phyloP scores from a whole-genome alignment of 2,113 vertebrate species.

The Euleptes europaea region DNA sequence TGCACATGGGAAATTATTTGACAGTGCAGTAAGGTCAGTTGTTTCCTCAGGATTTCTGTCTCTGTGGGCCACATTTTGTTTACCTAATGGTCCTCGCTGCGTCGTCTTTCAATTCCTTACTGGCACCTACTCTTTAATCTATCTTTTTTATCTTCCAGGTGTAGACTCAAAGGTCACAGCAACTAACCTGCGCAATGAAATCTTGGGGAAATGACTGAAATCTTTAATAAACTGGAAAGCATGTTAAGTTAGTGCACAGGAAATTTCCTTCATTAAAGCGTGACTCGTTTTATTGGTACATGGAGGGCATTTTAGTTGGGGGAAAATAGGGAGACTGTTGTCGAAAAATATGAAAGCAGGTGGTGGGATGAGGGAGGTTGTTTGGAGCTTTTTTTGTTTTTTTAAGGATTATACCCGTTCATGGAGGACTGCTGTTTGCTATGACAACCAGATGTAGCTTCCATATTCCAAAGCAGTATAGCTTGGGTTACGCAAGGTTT shows the following conservation, averaged over 20 bases:
- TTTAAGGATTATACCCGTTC: not conserved
- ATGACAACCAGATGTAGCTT: not conserved
- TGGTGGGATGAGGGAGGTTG: not conserved
- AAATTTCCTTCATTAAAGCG: conserved; percentile 69
- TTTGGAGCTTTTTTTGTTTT: not conserved
- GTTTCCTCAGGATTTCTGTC: conserved; percentile 7
- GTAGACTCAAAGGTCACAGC: conserved; percentile 28
- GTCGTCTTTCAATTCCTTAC: not conserved
- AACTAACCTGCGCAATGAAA: conserved; percentile 27
- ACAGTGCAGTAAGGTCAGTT: conserved; percentile 21
- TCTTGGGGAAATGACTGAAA: conserved; percentile 53
- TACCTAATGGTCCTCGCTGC: conserved; percentile 4
- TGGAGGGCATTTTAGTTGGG: conserved; percentile 57
- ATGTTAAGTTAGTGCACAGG: conserved; percentile 67
- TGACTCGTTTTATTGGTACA: conserved; percentile 62
- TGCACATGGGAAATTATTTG: conserved; percentile 26
- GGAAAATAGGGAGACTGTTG: conserved; percentile 60
- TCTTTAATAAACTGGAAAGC: conserved; percentile 60
- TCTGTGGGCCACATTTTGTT: conserved; percentile 10
- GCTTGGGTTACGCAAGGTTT: not conserved
- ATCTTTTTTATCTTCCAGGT: conserved; percentile 45
- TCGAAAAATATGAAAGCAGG: conserved; percentile 59
- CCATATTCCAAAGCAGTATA: not conserved
- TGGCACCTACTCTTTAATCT: conserved; percentile 16
- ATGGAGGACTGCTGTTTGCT: not conserved